A percentile compares a stretch with the other conserved stretches of the same genome.
phyloP scores from a whole-genome alignment of 92 coral and sea anemone genomes.

The Micromussa lordhowensis region DNA sequence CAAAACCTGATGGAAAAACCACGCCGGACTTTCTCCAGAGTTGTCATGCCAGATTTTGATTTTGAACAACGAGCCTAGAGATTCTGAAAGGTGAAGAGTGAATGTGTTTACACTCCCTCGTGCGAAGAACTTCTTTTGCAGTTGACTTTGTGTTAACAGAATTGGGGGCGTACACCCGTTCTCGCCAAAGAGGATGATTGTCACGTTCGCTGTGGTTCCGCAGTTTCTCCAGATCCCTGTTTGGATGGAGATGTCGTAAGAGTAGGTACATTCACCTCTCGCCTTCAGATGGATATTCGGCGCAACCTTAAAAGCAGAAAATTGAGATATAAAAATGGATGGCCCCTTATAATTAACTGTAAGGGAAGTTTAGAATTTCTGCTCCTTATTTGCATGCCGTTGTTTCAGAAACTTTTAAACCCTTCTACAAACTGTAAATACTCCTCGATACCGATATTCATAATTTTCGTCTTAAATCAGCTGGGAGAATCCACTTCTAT shows the following conservation, averaged over 20 bases:
- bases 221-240: constrained; percentile 89
- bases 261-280: constrained; percentile 39
- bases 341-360: not conserved
- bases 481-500: too few relatives aligned
- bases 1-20: constrained; percentile 83
- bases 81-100: constrained; percentile 66
- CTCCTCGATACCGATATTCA: not conserved
- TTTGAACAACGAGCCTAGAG: constrained; percentile 71
- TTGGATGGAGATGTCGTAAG: constrained; percentile 79
- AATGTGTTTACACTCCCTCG: constrained; percentile 88
- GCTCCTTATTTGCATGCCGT: not conserved
- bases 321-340: not conserved
- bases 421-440: not conserved
- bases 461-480: too few relatives aligned
- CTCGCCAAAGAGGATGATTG: constrained; percentile 79
- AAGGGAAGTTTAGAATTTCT: not conserved
- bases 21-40: constrained; percentile 80
- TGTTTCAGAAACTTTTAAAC: not conserved
- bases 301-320: constrained; percentile 55
- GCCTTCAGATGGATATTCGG: constrained; percentile 76
- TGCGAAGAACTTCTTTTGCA: constrained; percentile 72
- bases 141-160: constrained; percentile 60
- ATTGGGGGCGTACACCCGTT: constrained; percentile 73
- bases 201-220: constrained; percentile 88
- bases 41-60: constrained; percentile 88